phyloP scores from a whole-genome alignment of 2,113 vertebrate genomes.

The Bostrychus sinensis region DNA sequence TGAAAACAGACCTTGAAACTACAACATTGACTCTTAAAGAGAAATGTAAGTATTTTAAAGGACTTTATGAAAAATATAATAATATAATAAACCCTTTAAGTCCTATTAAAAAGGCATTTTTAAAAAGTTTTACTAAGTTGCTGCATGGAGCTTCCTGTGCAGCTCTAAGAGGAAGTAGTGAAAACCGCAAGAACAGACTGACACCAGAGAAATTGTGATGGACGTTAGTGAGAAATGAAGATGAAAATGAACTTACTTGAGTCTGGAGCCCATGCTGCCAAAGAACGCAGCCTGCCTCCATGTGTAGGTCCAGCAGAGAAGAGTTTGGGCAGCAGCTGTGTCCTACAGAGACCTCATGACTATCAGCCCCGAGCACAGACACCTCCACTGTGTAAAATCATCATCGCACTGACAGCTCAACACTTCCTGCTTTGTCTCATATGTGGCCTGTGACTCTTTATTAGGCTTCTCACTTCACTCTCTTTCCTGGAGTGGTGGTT shows the following conservation, averaged over 20 bases:
- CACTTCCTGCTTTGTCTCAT: constrained; percentile 79
- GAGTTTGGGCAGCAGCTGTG: constrained; percentile 23
- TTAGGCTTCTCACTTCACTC: neutral
- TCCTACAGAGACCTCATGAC: constrained; percentile 16
- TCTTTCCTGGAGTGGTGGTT: neutral
- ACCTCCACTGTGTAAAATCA: constrained; percentile 45
- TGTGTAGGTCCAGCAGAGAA: constrained; percentile 47
- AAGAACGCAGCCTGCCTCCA: constrained; percentile 57
- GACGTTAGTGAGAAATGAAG: constrained; percentile 15
- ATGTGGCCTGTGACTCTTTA: constrained; percentile 35
- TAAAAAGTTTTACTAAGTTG: constrained; percentile 16
- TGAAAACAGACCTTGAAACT: too few relatives aligned
- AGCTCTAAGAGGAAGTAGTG: constrained; percentile 70
- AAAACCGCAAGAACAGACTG: constrained; percentile 58
- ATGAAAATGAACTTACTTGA: constrained; percentile 75
- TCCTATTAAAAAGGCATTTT: constrained; percentile 7
- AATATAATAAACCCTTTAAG: neutral
- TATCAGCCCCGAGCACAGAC: constrained; percentile 15
- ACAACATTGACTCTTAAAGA: too few relatives aligned
- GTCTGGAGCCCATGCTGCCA: constrained; percentile 79
- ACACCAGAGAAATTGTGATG: constrained; percentile 35
- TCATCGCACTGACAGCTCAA: constrained; percentile 40
- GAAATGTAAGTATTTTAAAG: too few relatives aligned
- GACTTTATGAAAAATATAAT: neutral
- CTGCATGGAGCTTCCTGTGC: constrained; percentile 67